Evolutionary conservation across 2,113 vertebrate genomes (phyloP), one percentile per base, ranked within the genome.

Genomic region (Zosterops hypoxanthus): DNA sequence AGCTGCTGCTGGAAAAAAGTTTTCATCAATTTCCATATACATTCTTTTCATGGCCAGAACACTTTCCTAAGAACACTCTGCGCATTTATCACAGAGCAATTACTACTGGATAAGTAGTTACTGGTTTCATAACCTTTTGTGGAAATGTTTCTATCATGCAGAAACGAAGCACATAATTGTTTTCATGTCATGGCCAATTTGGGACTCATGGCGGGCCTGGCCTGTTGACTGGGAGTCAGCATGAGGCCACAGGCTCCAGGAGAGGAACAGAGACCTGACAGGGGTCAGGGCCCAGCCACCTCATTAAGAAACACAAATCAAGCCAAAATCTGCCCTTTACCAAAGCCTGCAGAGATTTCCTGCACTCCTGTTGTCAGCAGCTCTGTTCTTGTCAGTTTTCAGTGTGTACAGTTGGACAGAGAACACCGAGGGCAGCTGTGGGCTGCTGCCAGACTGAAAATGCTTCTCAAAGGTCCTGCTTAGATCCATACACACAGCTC

Each of bases 121-220:
- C 28, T 36, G 49, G 12, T 90, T 95, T 69, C 8, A 5, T 80
- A 78, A 95, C 19, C 20, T 68, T 75, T 39, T 25, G 53, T 81
- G 41, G 56, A 71, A 86, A 66, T 4, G 18, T 60, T 94, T 75
- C 76, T 28, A 25, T 52, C 53, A 12, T 1, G 1, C 61, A 79
- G 34, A 21, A 88, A 69, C 28, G 64, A 83, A 42, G 39, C 11
- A 39, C 2, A 0, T 7, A 14, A 2, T 33, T 52, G 68, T 78
- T 96, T 73, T 57, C 18, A 14, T 3, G 39, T 50, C 69, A 39
- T 1, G 3, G 5, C 49, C 5, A 3, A 59, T 86, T n/a, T 44
- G 47, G 82, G 65, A 28, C 50, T 44, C 1, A 5, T 0, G 1
- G 52, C 0, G 0, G 29, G 72, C 63, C 29, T 22, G 23, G 36